Conservation (phyloP, 2,888 invertebrate genomes). For the Apomyelois bistriatella region DNA sequence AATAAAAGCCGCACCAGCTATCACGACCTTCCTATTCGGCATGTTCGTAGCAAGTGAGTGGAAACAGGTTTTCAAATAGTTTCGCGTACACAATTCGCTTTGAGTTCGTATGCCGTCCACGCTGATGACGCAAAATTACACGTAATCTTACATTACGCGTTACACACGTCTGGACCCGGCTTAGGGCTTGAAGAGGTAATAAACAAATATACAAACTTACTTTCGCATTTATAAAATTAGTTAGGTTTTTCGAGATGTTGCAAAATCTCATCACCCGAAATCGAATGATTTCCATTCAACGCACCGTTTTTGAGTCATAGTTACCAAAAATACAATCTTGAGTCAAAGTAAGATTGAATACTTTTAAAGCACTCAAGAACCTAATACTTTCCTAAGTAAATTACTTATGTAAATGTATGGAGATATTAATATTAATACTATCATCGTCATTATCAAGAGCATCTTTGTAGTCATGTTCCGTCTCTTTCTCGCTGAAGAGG, state of each 20-base stretch:
- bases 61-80: conserved; percentile 16
- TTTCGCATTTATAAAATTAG: too few species aligned
- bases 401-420: conserved; percentile 26
- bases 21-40: neutral
- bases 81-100: conserved; percentile 18
- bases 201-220: too few species aligned
- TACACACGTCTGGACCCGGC: neutral
- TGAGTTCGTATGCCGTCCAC: conserved; percentile 18
- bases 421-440: conserved; percentile 28
- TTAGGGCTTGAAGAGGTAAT: too few species aligned
- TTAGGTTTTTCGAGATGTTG: too few species aligned
- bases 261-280: too few species aligned
- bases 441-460: conserved; percentile 19
- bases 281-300: too few species aligned
- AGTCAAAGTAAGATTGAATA: too few species aligned
- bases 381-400: too few species aligned
- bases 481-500: conserved; percentile 29
- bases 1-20: conserved; percentile 1
- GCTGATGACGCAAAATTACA: neutral
- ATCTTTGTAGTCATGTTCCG: conserved; percentile 18
- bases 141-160: conserved; percentile 2
- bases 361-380: too few species aligned
- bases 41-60: conserved; percentile 15
- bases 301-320: too few species aligned
- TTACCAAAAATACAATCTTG: too few species aligned